Conservation (phyloP, 2,113 vertebrate species). For the Uropsilus gracilis region DNA sequence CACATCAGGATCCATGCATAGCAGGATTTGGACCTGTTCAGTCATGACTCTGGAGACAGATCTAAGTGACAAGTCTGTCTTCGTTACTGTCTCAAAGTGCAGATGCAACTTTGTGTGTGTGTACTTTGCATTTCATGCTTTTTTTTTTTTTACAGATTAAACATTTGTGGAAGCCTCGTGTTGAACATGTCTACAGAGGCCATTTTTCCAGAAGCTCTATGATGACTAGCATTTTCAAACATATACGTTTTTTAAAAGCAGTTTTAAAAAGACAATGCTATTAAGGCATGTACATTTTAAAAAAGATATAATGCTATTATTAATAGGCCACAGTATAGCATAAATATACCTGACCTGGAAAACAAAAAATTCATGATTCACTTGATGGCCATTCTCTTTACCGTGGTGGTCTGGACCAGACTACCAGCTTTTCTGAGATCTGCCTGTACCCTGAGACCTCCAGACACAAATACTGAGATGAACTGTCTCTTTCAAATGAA, state of each 20-base stretch:
- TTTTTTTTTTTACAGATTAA: background rate
- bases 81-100: background rate
- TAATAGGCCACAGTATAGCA: background rate
- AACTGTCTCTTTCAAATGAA: background rate
- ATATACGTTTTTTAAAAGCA: too few species aligned
- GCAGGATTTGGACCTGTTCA: background rate
- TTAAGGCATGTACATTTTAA: too few species aligned
- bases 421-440: background rate
- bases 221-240: too few species aligned
- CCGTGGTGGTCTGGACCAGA: too few species aligned
- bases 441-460: background rate
- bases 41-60: background rate
- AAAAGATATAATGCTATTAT: too few species aligned
- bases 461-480: background rate
- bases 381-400: too few species aligned
- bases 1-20: rapidly evolving
- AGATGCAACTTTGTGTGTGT: background rate
- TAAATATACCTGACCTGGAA: background rate
- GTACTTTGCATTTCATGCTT: background rate
- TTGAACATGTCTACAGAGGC: background rate
- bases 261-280: too few species aligned
- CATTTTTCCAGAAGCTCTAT: too few species aligned
- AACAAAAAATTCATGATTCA: background rate
- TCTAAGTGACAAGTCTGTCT: background rate
- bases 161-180: background rate